A percentile compares a stretch with the other conserved stretches of the same genome.
phyloP scores from a whole-genome alignment of 2,113 vertebrate species.

The Pitta sordida region DNA sequence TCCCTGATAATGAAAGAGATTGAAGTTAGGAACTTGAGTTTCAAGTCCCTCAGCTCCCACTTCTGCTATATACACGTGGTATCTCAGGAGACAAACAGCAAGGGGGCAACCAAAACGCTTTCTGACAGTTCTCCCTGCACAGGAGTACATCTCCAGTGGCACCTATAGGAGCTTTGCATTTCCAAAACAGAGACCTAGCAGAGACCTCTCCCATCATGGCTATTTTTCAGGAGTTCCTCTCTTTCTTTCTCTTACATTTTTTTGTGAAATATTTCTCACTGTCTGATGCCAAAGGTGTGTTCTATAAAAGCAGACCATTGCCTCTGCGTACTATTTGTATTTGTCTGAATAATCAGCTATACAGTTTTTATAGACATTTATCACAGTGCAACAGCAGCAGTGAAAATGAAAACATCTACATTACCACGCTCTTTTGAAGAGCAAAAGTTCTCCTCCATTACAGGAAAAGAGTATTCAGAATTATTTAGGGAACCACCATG shows the following conservation, averaged over 20 bases:
- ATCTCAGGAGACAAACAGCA: neutral
- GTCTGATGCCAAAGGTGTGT: neutral
- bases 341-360: neutral
- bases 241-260: neutral
- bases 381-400: neutral
- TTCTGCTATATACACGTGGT: neutral
- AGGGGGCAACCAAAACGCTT: neutral
- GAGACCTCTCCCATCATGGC: neutral
- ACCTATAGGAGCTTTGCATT: neutral
- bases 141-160: neutral
- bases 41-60: neutral
- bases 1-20: neutral
- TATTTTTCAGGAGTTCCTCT: neutral
- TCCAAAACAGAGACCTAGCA: neutral
- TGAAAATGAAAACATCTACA: neutral
- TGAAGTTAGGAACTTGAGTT: neutral
- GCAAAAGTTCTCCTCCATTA: neutral
- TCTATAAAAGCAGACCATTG: neutral
- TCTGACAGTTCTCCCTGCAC: neutral
- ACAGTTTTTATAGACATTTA: neutral
- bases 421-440: neutral
- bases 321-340: neutral
- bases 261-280: neutral
- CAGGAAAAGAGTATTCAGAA: neutral
- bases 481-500: neutral